These are phyloP conservation scores for Pyralis farinalis DNA, from an alignment of 2,888 invertebrate genomes.

Conservation along the genomic window DNA sequence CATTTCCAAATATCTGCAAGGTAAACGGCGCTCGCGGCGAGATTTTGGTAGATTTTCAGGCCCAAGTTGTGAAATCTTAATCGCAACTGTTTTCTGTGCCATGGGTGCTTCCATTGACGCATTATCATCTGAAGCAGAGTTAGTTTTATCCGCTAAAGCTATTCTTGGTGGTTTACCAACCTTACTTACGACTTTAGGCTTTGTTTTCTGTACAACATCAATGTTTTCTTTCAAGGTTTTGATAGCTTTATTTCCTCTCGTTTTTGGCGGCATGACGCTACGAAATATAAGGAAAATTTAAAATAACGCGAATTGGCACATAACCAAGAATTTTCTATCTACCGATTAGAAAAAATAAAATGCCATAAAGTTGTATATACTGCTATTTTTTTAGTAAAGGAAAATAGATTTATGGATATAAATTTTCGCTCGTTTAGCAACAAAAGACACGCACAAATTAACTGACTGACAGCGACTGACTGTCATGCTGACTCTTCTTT, in stretches of 20 bases:
- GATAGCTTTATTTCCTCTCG: conserved; percentile 39
- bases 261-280: conserved; percentile 62
- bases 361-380: too few species aligned
- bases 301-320: too few species aligned
- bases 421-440: conserved; percentile 51
- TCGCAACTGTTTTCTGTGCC: conserved; percentile 18
- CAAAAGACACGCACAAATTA: conserved; percentile 16
- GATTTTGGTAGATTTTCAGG: too few species aligned
- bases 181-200: conserved; percentile 29
- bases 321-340: too few species aligned
- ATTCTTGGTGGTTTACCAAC: conserved; percentile 37
- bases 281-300: too few species aligned
- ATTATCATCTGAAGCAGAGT: conserved; percentile 66
- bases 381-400: too few species aligned
- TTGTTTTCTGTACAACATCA: conserved; percentile 27
- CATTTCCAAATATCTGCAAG: conserved; percentile 45
- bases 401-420: too few species aligned
- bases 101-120: conserved; percentile 30
- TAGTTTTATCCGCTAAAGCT: conserved; percentile 64
- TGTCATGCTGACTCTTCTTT: too few species aligned
- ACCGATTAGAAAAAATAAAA: too few species aligned
- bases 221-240: conserved; percentile 58
- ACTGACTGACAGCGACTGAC: conserved; percentile 24
- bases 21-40: conserved; percentile 48
- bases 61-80: conserved; percentile 13